Evolutionary conservation across 30 jellyfish, hydroid and myxozoan genomes (phyloP), one percentile per base, ranked within the genome.

Genomic region (Chironex yamaguchii): DNA sequence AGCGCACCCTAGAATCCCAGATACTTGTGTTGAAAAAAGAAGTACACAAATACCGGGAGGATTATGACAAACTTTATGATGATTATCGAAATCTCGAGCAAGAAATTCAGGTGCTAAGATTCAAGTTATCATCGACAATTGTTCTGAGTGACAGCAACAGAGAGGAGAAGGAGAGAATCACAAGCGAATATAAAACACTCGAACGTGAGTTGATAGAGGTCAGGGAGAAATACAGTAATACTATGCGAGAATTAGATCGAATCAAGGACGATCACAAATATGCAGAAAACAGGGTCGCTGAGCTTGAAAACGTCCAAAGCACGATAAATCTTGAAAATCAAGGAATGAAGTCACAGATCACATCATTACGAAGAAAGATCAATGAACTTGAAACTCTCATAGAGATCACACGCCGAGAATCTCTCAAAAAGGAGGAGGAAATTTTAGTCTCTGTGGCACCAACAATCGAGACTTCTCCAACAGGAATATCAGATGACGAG

Each of bases 151-250:
- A 87, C 1, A 76, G 96, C 23, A 86, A 89, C 35, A 79, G 90
- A 36, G 98, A 89, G 36, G 98, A 93, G 86, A 93, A 93, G 52
- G 98, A 93, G 22, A 85, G 97, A 32, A 64, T 93, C 14, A 62
- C 82, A 68, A 72, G 25, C 33, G 96, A 81, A 25, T 78, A 64
- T 49, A 69, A 54, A 52, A 90, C 81, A 34, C 66, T 93, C 25
- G 96, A 93, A 76, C 78, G 79, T 28, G 97, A 88, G 29, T 64
- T 49, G 58, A 76, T 74, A 75, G 98, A 82, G 1, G 26, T 93
- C 74, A 89, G 62, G 71, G 96, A 93, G 63, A 93, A 88, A 34
- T 89, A 88, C 89, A 34, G 73, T 85, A 84, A 71, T 52, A 50
- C 76, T 11, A 25, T 83, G 48, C 94, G 98, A 13, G 98, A 93